Conservation (phyloP, 2,113 vertebrate genomes). For the Tenebrosternarchus preto region DNA sequence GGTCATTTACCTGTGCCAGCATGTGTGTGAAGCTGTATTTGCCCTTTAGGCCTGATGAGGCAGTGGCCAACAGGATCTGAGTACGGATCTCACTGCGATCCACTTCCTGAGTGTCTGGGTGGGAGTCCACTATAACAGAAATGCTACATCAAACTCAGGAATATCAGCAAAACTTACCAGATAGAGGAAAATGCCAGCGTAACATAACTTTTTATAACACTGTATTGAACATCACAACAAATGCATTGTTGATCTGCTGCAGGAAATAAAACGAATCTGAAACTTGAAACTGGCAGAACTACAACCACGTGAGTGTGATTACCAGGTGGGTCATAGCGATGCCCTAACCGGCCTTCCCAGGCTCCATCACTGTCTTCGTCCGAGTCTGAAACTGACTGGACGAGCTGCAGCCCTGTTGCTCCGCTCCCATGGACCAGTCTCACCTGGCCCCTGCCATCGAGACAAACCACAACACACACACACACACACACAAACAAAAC, state of each 20-base stretch:
- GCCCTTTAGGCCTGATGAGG: slow-evolving; percentile 66
- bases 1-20: slow-evolving; percentile 71
- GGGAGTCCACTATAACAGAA: slow-evolving; percentile 75
- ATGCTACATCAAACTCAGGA: not conserved
- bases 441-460: slow-evolving; percentile 83
- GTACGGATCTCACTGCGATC: slow-evolving; percentile 86
- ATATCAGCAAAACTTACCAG: not conserved
- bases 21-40: slow-evolving; percentile 79
- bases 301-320: slow-evolving; percentile 36
- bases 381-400: slow-evolving; percentile 88
- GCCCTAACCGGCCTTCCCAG: slow-evolving; percentile 86
- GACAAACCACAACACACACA: not conserved
- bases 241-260: too few species aligned
- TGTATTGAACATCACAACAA: too few species aligned
- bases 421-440: slow-evolving; percentile 88
- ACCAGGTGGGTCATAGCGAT: slow-evolving; percentile 92
- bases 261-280: too few species aligned
- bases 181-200: not conserved
- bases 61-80: slow-evolving; percentile 86
- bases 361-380: slow-evolving; percentile 91
- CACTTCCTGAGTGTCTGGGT: slow-evolving; percentile 83
- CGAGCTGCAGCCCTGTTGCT: slow-evolving; percentile 83
- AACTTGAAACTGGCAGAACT: too few species aligned
- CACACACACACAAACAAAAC: not conserved
- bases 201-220: too few species aligned